Conservation (phyloP, 2,888 invertebrate genomes). For the Saturnia japonica region DNA sequence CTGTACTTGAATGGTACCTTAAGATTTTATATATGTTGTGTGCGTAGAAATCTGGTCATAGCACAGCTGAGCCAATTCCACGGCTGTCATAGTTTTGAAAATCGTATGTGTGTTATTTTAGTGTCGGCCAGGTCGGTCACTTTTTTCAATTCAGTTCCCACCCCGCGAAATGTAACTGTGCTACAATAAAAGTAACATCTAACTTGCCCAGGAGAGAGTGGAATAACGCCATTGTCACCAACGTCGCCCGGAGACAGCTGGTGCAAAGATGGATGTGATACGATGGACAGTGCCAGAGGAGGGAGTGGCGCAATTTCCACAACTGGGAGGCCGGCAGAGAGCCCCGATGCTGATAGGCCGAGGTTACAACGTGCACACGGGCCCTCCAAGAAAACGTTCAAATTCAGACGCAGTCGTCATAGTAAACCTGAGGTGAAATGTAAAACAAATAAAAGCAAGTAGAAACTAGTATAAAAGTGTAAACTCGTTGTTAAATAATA, state of each 20-base stretch:
- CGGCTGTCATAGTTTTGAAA: too few species aligned
- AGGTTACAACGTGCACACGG: constrained; percentile 95
- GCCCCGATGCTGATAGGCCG: constrained; percentile 77
- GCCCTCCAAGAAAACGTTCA: constrained; percentile 96
- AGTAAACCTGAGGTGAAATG: constrained; percentile 84
- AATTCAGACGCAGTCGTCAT: constrained; percentile 89
- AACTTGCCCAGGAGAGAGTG: constrained; percentile 85
- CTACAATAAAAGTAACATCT: background rate
- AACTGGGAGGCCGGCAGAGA: constrained; percentile 28
- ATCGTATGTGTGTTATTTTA: too few species aligned
- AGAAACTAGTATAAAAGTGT: too few species aligned
- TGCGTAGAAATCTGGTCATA: too few species aligned
- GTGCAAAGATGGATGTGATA: constrained; percentile 46
- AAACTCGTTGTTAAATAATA: too few species aligned
- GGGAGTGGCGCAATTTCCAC: constrained; percentile 26
- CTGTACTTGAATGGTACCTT: too few species aligned
- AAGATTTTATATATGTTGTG: too few species aligned
- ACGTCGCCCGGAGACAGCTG: constrained; percentile 82
- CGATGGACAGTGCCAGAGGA: constrained; percentile 52
- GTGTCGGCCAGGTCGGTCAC: too few species aligned
- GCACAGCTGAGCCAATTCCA: too few species aligned
- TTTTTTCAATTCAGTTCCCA: too few species aligned
- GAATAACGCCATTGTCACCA: constrained; percentile 88
- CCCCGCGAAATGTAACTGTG: too few species aligned
- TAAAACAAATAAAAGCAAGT: background rate